phyloP scores from a whole-genome alignment of 2,797 vertebrate genomes.

The Cryptoprocta ferox region DNA sequence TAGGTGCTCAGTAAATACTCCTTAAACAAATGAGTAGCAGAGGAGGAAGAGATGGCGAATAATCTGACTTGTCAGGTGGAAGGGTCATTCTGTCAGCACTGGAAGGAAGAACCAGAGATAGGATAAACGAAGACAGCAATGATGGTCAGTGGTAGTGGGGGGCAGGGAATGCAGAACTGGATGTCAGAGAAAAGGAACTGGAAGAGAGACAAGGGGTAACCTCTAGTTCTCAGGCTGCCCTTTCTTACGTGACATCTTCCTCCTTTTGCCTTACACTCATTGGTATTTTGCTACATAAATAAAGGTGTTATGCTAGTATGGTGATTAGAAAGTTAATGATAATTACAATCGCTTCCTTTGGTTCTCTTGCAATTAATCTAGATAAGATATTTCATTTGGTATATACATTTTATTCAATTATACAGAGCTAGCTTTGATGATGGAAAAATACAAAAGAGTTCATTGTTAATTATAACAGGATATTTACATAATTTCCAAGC shows the following conservation, averaged over 20 bases:
- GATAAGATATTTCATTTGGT: background rate
- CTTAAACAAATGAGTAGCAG: background rate
- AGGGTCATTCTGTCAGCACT: background rate
- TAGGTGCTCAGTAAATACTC: background rate
- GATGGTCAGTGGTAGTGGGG: background rate
- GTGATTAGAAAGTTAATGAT: conserved; percentile 57
- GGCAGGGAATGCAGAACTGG: background rate
- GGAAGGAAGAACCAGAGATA: background rate
- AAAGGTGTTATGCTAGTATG: background rate
- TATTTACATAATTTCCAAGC: conserved; percentile 58
- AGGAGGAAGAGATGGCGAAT: background rate
- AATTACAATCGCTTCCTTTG: conserved; percentile 43
- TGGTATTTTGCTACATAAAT: background rate
- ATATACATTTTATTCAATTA: conserved; percentile 44
- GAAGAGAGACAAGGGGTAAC: background rate
- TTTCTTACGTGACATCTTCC: background rate
- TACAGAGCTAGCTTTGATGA: conserved; percentile 41
- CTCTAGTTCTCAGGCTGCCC: background rate
- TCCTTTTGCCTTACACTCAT: background rate
- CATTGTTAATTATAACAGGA: conserved; percentile 19
- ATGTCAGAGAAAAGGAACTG: background rate
- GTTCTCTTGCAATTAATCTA: conserved; percentile 41
- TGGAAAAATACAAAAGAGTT: conserved; percentile 54
- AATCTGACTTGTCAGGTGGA: background rate
- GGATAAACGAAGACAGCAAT: background rate